Evolutionary conservation across 2,888 invertebrate genomes (phyloP), one percentile per base, ranked within the genome.

Genomic region (Thymelicus sylvestris): DNA sequence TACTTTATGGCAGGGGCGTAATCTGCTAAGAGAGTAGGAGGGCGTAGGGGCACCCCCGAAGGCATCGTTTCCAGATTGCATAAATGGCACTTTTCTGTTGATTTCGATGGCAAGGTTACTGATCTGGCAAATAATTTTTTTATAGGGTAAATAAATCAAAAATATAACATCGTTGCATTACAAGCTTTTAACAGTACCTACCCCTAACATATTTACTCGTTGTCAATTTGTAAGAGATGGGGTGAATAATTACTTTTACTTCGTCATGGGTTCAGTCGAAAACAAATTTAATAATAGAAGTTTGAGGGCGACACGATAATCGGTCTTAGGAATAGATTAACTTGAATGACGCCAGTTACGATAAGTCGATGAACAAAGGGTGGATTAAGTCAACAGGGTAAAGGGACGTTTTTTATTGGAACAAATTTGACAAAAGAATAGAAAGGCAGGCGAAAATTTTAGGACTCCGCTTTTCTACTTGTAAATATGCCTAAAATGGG

Each of bases 321-420:
- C 72, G 72, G 66, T 73, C 73, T 76, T 76, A 77, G 77, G 72
- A 74, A 70, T 75, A 73, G 71, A 77, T 76, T 74, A 76, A 73
- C 66, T 69, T 68, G 66, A 77, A 74, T 65, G 62, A 65, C 19
- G 64, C 72, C 39, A 55, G 73, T 71, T 72, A 62, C 57, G 67
- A 61, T 73, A 57, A 69, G 57, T 63, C 63, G 48, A 63, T 69
- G 62, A 69, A 69, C 62, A 64, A 67, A 60, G 38, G 39, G 50
- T 39, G 52, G 47, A 65, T 69, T 48, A 69, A n/a, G 41, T 69
- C 24, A 63, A 55, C 63, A 47, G 13, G 12, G 5, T 47, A 1
- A 13, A 47, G 10, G 13, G 5, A 10, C 19, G 19, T 47, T 47
- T 47, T 47, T 47, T 13, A 47, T 47, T 47, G 2, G 5, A 13